Conservation (phyloP, 2,113 vertebrate species). For the Callorhinus ursinus region DNA sequence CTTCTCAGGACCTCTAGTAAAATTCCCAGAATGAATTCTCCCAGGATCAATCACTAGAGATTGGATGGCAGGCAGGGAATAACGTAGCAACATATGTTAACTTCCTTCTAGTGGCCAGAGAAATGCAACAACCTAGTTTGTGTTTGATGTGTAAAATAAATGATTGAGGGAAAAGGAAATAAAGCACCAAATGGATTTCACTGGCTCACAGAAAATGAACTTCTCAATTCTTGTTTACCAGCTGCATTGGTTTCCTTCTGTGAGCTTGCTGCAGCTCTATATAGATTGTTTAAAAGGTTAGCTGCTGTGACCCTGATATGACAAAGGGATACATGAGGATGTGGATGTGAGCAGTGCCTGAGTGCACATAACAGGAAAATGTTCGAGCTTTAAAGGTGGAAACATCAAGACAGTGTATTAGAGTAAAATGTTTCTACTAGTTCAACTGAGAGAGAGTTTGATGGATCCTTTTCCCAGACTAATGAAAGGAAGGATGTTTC, state of each 20-base stretch:
- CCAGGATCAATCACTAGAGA: background rate
- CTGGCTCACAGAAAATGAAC: background rate
- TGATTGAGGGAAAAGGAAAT: background rate
- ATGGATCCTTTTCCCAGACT: background rate
- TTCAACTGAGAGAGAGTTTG: conserved; percentile 24
- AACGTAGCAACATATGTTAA: background rate
- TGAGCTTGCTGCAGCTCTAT: background rate
- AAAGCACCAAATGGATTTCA: background rate
- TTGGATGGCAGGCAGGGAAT: background rate
- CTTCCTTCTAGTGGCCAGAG: background rate
- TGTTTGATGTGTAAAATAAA: conserved; percentile 42
- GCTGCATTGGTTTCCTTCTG: background rate
- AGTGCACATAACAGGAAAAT: conserved; percentile 49
- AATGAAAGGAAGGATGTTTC: conserved; percentile 45
- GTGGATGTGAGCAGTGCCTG: background rate
- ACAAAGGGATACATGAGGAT: background rate
- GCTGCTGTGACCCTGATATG: background rate
- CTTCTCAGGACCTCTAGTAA: background rate
- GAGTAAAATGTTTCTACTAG: conserved; percentile 8
- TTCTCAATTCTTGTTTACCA: conserved; percentile 35
- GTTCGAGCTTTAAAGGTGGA: conserved; percentile 52
- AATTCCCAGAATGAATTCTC: conserved; percentile 12
- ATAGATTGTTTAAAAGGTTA: conserved; percentile 53
- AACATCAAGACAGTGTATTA: background rate
- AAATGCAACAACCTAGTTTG: background rate